These are phyloP conservation scores for Morpho helenor DNA, from an alignment of 2,888 invertebrate genomes.

Conservation along the genomic window DNA sequence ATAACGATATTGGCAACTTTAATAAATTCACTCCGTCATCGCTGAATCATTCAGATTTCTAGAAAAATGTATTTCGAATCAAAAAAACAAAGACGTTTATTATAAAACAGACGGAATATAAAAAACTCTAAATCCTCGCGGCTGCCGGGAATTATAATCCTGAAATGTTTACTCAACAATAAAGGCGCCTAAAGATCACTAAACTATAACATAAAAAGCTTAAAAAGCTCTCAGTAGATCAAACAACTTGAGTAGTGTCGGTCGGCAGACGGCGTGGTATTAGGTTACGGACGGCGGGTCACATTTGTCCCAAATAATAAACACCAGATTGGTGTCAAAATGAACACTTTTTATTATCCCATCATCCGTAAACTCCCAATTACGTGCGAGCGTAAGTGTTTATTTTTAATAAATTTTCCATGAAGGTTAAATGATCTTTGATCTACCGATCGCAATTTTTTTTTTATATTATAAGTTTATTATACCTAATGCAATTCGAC, in stretches of 20 bases:
- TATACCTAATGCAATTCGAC: conserved; percentile 35
- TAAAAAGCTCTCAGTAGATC: conserved; percentile 79
- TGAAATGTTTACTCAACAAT: conserved; percentile 71
- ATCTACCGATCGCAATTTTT: conserved; percentile 45
- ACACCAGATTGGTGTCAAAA: conserved; percentile 77
- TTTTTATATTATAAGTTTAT: conserved; percentile 36
- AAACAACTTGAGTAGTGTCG: conserved; percentile 71
- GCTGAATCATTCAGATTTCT: conserved; percentile 18
- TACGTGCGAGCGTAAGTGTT: conserved; percentile 46
- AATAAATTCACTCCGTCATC: conserved; percentile 17
- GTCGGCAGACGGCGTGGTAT: conserved; percentile 67
- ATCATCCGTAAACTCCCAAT: conserved; percentile 63
- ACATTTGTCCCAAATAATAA: conserved; percentile 75
- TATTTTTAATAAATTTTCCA: conserved; percentile 68
- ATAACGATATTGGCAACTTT: conserved; percentile 17
- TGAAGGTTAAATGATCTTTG: conserved; percentile 53
- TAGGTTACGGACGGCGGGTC: conserved; percentile 64
- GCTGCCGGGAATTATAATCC: conserved; percentile 53
- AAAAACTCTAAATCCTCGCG: conserved; percentile 40
- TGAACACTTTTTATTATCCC: conserved; percentile 73
- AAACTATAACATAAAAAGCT: conserved; percentile 76
- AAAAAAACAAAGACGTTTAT: neutral
- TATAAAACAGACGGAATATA: conserved; percentile 4
- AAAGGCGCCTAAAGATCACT: conserved; percentile 70
- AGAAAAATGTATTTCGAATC: neutral